These are phyloP conservation scores for Semnopithecus entellus DNA, from an alignment of 2,113 vertebrate species.

Conservation along the genomic window DNA sequence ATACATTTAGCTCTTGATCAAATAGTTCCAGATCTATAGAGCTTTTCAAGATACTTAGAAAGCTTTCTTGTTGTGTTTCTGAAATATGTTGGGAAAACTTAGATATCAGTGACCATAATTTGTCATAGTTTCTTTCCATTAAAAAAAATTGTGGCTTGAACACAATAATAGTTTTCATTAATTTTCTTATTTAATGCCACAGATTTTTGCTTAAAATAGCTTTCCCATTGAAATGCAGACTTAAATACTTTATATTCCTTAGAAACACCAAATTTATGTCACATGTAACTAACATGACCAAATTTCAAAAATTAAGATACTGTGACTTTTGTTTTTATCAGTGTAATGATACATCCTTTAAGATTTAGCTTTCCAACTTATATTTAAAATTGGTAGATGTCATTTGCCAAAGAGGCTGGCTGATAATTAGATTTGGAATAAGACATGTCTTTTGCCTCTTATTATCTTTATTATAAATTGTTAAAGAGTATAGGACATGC, in stretches of 20 bases:
- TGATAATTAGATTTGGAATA: conserved; percentile 8
- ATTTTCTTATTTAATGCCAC: neutral
- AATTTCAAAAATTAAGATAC: neutral
- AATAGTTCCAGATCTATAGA: neutral
- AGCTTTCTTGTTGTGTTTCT: neutral
- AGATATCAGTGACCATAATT: neutral
- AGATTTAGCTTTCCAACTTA: neutral
- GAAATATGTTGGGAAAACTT: neutral
- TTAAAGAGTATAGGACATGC: neutral
- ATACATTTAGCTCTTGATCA: neutral
- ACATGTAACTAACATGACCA: neutral
- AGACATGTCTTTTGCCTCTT: neutral
- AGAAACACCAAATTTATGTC: neutral
- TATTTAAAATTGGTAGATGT: neutral
- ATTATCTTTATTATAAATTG: neutral
- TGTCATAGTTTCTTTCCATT: neutral
- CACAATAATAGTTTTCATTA: conserved; percentile 2
- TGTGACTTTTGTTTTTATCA: neutral
- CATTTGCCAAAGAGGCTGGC: neutral
- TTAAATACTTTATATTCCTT: neutral
- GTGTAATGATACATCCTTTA: neutral
- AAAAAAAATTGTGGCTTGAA: neutral
- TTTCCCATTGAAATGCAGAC: neutral
- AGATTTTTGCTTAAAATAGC: neutral
- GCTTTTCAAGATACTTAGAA: neutral